Base-by-base conservation (phyloP, 2,888 invertebrate genomes). In the Eupeodes luniger region DNA sequence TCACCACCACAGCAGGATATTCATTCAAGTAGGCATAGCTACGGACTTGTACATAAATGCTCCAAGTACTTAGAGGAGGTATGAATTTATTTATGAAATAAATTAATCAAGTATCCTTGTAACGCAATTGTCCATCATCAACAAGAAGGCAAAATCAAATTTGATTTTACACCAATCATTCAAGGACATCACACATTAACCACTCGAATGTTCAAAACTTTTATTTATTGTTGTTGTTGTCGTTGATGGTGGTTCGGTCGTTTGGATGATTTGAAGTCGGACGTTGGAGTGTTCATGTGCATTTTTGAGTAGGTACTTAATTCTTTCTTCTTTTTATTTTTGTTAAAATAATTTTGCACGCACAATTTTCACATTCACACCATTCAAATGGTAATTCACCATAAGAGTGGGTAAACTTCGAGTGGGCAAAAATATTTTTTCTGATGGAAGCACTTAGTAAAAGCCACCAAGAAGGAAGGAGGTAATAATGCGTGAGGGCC, bases 401-500 rank as follows among this genome's bases (percentile, higher is more conserved):
- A 57, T 10, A 11, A 57, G 81, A 74, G 70, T 69, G 44, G 57
- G 53, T 44, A 40, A 40, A 40, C 36, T 62, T 85, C 27, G 53
- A 85, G 88, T 78, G 62, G 51, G 44, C 34, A 62, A 62, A 75
- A 72, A 59, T 72, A 69, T 74, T 66, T 55, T 19, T 16, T 14
- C 3, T 66, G 53, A 78, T 88, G 85, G 49, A 88, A 81, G 74
- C 59, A 61, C 40, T 77, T 66, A 27, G 79, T 72, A 64, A 57
- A 27, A 57, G 70, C 78, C 85, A 76, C 81, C 81, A 85, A 88
- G 85, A 81, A 85, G 88, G 88, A 88, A 88, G 88, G 81, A 88
- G 88, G 85, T 81, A 88, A 88, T 88, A 85, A 88, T 75, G 81
- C 66, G 74, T 81, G 40, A 88, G 88, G n/a, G 88, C 27, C 88